phyloP scores from a whole-genome alignment of 2,888 invertebrate genomes.

The Dicranocentrus wangi region DNA sequence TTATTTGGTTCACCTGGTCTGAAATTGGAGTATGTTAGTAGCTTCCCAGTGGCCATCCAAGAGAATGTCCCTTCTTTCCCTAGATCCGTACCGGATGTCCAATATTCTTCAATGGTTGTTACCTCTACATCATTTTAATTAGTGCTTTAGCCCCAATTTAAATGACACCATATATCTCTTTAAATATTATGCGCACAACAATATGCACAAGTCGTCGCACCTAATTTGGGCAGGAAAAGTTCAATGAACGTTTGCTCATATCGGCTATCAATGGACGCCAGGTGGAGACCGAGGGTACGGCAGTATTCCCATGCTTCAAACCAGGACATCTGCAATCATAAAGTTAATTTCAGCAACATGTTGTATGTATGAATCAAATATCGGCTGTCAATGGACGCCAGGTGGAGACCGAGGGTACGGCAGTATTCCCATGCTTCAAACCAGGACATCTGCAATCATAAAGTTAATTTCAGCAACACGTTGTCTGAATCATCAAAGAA shows the following conservation, averaged over 20 bases:
- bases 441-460: conserved; percentile 52
- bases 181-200: not conserved
- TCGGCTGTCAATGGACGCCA: conserved; percentile 55
- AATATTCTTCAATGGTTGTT: conserved; percentile 74
- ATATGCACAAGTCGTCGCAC: conserved; percentile 19
- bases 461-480: not conserved
- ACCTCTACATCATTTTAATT: conserved; percentile 1
- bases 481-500: not conserved
- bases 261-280: conserved; percentile 55
- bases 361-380: conserved; percentile 11
- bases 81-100: conserved; percentile 94
- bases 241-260: conserved; percentile 62
- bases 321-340: conserved; percentile 52
- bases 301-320: conserved; percentile 67
- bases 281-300: conserved; percentile 47
- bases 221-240: conserved; percentile 49
- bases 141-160: not conserved
- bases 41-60: conserved; percentile 93
- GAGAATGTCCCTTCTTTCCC: conserved; percentile 86
- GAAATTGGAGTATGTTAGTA: conserved; percentile 80
- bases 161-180: too few relatives aligned
- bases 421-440: conserved; percentile 67
- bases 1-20: conserved; percentile 63
- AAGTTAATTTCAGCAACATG: not conserved
- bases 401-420: conserved; percentile 47